phyloP scores from a whole-genome alignment of 1,140 invertebrate genomes.

The Maconellicoccus hirsutus region DNA sequence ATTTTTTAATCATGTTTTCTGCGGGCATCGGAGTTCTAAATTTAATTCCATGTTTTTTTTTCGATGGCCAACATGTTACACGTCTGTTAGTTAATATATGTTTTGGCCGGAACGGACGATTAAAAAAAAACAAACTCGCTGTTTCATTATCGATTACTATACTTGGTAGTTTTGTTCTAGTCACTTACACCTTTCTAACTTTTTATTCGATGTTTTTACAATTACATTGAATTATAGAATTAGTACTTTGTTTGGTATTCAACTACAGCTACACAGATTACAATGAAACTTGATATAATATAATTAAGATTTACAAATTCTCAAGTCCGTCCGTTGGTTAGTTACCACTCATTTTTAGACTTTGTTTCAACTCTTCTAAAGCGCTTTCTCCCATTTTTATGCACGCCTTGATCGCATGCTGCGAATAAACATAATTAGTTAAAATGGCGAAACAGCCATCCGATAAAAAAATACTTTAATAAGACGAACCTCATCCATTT shows the following conservation, averaged over 20 bases:
- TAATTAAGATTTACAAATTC: no score
- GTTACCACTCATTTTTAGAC: not conserved
- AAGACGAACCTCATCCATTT: not conserved
- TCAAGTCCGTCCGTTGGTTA: not conserved
- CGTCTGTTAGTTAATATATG: constrained; percentile 44
- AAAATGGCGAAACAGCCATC: no score
- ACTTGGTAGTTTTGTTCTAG: constrained; percentile 41
- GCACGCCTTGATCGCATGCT: not conserved
- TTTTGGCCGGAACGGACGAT: constrained; percentile 37
- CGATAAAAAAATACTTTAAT: not conserved
- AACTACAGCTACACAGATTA: not conserved
- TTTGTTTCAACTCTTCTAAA: not conserved
- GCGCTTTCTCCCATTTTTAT: not conserved
- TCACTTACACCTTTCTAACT: constrained; percentile 36
- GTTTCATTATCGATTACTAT: constrained; percentile 41
- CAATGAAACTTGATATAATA: no score
- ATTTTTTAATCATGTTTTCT: constrained; percentile 78
- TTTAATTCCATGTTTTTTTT: constrained; percentile 80
- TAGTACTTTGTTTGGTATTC: not conserved
- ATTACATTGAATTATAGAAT: not conserved
- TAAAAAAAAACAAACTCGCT: constrained; percentile 38
- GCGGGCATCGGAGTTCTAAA: constrained; percentile 82
- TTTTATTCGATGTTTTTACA: constrained; percentile 26
- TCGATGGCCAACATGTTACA: constrained; percentile 83
- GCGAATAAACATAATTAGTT: not conserved